Evolutionary conservation across 2,797 vertebrate genomes (phyloP).

Genomic region (Pipistrellus pipistrellus): DNA sequence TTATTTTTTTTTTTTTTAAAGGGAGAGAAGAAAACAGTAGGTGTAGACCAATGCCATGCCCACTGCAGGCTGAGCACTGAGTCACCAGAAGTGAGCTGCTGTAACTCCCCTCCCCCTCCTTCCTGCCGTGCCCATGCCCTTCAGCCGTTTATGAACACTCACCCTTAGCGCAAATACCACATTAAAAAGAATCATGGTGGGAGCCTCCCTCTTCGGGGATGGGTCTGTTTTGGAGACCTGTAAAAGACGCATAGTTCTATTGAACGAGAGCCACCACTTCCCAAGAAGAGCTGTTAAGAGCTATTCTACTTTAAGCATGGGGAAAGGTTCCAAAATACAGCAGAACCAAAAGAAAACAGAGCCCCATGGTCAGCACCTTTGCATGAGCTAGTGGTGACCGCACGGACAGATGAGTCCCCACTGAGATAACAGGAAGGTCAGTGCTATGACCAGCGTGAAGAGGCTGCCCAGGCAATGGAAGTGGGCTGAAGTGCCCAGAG

Average conservation of each 20-base stretch:
- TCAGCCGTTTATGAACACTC: slow-evolving; percentile 78
- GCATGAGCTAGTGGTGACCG: neutral
- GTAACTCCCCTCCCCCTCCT: neutral
- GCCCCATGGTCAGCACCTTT: neutral
- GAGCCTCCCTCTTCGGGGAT: slow-evolving; percentile 98
- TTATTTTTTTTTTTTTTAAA: neutral
- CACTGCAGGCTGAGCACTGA: neutral
- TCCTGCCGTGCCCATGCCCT: neutral
- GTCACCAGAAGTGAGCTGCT: neutral
- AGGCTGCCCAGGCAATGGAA: neutral
- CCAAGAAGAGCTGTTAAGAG: neutral
- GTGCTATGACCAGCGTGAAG: neutral
- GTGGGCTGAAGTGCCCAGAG: neutral
- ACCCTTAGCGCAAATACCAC: slow-evolving; percentile 99
- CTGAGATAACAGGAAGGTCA: neutral
- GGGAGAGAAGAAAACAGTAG: neutral
- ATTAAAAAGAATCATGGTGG: slow-evolving; percentile 99
- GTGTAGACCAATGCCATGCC: neutral
- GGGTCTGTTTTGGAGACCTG: slow-evolving; percentile 98
- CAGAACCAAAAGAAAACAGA: neutral
- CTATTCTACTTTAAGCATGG: neutral
- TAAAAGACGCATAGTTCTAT: slow-evolving; percentile 70
- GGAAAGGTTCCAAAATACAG: neutral
- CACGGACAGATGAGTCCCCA: neutral
- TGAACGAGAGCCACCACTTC: slow-evolving; percentile 28